phyloP scores from a whole-genome alignment of 2,113 vertebrate genomes.

The Bungarus multicinctus region DNA sequence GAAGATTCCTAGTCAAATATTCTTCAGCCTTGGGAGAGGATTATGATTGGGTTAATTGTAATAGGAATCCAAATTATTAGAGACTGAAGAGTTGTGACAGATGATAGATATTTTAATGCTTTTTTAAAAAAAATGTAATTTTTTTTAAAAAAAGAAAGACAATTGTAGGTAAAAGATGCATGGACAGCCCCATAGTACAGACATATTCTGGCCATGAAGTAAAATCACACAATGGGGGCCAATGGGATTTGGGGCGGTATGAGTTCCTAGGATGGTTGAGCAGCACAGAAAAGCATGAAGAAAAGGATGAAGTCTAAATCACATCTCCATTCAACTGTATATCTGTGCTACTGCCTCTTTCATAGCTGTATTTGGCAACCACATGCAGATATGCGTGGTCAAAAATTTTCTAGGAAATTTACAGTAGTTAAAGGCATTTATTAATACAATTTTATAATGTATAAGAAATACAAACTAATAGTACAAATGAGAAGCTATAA shows the following conservation, averaged over 20 bases:
- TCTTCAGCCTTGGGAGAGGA: too few species aligned
- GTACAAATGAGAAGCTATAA: background rate
- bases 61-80: too few species aligned
- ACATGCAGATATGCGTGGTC: too few species aligned
- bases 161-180: background rate
- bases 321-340: background rate
- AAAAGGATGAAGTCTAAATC: background rate
- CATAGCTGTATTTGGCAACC: background rate
- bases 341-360: rapidly evolving
- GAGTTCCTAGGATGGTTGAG: background rate
- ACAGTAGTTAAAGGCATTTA: background rate
- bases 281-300: background rate
- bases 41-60: too few species aligned
- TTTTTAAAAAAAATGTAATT: too few species aligned
- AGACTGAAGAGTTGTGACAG: too few species aligned
- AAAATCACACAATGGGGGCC: background rate
- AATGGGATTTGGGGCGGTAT: background rate
- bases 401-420: background rate
- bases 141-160: too few species aligned
- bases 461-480: background rate
- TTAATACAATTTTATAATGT: background rate
- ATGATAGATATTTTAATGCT: too few species aligned
- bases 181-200: background rate
- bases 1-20: too few species aligned
- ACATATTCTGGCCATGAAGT: background rate